Conservation (phyloP, 2,113 vertebrate genomes). For the Aegotheles bennettii region DNA sequence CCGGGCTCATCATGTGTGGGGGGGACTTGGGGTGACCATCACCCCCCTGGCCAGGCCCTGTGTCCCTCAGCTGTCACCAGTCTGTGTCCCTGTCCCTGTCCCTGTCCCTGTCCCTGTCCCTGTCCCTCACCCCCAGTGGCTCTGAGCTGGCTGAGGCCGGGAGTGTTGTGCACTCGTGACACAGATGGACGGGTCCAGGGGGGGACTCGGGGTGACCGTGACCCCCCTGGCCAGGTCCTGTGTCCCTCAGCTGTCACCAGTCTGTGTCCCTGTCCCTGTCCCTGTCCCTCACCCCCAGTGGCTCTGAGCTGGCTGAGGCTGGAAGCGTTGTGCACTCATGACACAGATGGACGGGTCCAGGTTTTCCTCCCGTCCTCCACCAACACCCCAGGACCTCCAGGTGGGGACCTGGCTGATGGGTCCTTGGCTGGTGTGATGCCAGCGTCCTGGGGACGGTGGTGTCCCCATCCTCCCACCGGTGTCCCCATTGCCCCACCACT, state of each 20-base stretch:
- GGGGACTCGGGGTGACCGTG: not conserved
- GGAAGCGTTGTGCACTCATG: fast-evolving
- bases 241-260: not conserved
- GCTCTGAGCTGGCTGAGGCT: not conserved
- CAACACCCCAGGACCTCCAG: not conserved
- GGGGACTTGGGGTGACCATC: not conserved
- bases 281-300: not conserved
- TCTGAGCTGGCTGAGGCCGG: not conserved
- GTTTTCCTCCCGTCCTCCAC: not conserved
- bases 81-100: fast-evolving
- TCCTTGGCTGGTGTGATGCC: not conserved
- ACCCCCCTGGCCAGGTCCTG: not conserved
- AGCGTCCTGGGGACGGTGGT: fast-evolving
- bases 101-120: not conserved
- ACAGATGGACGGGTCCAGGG: not conserved
- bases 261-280: fast-evolving
- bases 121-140: fast-evolving
- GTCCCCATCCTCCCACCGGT: not conserved
- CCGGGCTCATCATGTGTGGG: fast-evolving
- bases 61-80: not conserved
- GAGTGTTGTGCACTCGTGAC: fast-evolving
- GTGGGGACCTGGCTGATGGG: not conserved
- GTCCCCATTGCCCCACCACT: not conserved
- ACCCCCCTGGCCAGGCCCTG: not conserved
- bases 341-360: not conserved